Conservation (phyloP, 2,113 vertebrate species). For the Orthochromis indermauri region DNA sequence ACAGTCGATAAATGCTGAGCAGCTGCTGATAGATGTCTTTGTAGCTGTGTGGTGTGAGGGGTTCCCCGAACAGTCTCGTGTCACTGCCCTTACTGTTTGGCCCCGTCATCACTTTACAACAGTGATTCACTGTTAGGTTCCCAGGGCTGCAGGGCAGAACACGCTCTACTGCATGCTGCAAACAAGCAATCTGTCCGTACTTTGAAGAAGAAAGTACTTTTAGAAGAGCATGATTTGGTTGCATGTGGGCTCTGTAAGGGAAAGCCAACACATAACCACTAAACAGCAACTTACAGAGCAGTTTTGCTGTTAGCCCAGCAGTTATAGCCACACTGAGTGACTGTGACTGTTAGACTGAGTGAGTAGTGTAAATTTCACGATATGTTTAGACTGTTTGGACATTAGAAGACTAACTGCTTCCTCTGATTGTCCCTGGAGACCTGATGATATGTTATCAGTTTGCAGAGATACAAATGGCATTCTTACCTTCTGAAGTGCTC, state of each 20-base stretch:
- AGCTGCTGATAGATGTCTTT: background rate
- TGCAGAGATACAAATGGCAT: background rate
- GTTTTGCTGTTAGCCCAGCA: background rate
- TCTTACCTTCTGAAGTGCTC: fast-evolving
- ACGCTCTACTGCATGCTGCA: fast-evolving
- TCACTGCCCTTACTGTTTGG: background rate
- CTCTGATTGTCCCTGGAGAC: background rate
- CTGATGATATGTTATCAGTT: background rate
- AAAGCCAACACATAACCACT: background rate
- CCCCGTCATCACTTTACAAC: background rate
- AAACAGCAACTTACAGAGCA: background rate
- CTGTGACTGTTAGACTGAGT: background rate
- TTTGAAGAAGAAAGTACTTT: background rate
- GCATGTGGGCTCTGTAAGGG: background rate
- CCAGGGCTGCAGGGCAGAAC: background rate
- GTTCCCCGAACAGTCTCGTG: background rate
- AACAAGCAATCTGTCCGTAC: background rate
- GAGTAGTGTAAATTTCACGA: background rate
- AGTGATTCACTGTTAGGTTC: background rate
- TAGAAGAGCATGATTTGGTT: background rate
- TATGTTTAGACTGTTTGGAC: background rate
- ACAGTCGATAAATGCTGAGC: background rate
- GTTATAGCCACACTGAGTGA: background rate
- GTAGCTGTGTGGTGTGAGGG: background rate
- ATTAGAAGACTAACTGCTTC: background rate